Base-by-base conservation (phyloP, 2,888 invertebrate genomes). In the Erebia ligea region DNA sequence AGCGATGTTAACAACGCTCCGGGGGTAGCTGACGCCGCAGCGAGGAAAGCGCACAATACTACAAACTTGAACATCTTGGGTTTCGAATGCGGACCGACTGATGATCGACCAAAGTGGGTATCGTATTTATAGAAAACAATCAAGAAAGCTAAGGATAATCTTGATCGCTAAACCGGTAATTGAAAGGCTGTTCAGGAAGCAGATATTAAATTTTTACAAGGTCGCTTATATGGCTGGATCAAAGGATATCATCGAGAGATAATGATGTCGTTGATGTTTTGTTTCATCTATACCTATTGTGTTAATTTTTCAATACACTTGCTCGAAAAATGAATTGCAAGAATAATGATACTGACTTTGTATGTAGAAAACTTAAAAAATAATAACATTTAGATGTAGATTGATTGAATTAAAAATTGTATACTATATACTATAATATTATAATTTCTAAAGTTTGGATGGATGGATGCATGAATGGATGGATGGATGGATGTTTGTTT, bases 11-110 rank as follows among this genome's bases (percentile, higher is more conserved):
- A 34, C 57, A 80, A 25, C 11, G 74, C 61, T 45, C 80, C 78
- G 9, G 90, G 89, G 73, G 86, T 83, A 76, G 95, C 95, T 67
- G 88, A 81, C 76, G 89, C 95, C 78, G 93, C 88, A 78, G 95
- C 94, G 79, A 95, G 81, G 80, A 95, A 86, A 85, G 94, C 94
- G 84, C 91, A 94, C 93, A 95, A 92, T 82, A 94, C 94, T 87
- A 94, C 93, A 87, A 91, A 78, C 82, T 91, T 92, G 81, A 85
- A 91, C 92, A 93, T 93, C 79, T 84, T 90, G 86, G 84, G 86
- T 81, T 88, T 84, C 45, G 17, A 40, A 50, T 59, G 45, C 67
- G 79, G 78, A 81, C 82, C 85, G 81, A 90, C 87, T 92, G 91
- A 90, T 90, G 81, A 80, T 77, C 62, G 72, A 79, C 77, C 76